phyloP scores from a whole-genome alignment of 2,888 invertebrate species.

The Platynereis dumerilii region DNA sequence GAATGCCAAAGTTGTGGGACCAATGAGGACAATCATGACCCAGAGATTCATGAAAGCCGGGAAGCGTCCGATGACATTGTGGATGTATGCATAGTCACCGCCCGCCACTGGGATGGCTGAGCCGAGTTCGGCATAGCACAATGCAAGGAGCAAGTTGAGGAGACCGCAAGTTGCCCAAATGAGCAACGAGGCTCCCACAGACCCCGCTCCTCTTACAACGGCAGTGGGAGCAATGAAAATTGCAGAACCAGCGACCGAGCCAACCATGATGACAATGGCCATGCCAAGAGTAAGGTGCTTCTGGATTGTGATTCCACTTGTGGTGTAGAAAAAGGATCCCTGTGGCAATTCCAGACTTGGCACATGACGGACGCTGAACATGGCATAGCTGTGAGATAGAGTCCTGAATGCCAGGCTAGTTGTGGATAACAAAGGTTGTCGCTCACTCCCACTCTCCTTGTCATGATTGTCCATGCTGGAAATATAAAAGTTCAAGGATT shows the following conservation, averaged over 20 bases:
- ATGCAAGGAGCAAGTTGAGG: constrained; percentile 15
- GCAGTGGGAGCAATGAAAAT: constrained; percentile 20
- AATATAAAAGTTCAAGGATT: no score
- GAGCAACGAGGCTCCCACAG: constrained; percentile 14
- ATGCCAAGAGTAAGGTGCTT: constrained; percentile 7
- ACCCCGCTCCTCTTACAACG: constrained; percentile 11
- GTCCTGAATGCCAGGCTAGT: no score
- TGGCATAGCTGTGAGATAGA: no score
- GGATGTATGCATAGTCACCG: constrained; percentile 25
- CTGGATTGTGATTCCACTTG: no score
- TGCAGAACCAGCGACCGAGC: constrained; percentile 12
- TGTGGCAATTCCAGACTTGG: no score
- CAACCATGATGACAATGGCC: constrained; percentile 11
- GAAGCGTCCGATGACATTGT: constrained; percentile 17
- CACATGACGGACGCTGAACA: no score
- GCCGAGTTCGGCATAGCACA: constrained; percentile 23
- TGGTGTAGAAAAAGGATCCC: no score
- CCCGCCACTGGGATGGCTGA: constrained; percentile 21
- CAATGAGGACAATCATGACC: constrained; percentile 21
- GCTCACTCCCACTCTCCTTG: no score
- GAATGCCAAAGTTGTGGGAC: constrained; percentile 9
- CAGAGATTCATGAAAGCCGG: constrained; percentile 5
- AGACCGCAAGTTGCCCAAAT: constrained; percentile 18
- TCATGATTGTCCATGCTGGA: no score
- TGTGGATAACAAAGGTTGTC: no score